phyloP scores from a whole-genome alignment of 2,797 vertebrate genomes.

The Gadopsis marmoratus region DNA sequence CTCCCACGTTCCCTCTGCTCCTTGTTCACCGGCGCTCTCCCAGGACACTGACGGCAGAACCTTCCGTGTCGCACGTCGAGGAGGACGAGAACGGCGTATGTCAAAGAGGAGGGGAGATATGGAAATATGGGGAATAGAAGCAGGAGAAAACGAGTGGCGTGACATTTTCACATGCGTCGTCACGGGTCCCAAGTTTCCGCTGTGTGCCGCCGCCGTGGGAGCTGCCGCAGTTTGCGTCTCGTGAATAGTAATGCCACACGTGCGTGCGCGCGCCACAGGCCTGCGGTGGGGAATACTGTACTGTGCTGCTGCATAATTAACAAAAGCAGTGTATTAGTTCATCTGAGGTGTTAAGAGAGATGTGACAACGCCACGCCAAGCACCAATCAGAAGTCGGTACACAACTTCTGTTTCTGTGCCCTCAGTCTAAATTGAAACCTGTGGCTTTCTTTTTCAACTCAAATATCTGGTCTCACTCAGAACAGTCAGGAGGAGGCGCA shows the following conservation, averaged over 20 bases:
- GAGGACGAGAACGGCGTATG: constrained; percentile 37
- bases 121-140: constrained; percentile 22
- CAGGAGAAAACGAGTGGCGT: constrained; percentile 58
- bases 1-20: constrained; percentile 26
- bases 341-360: constrained; percentile 50
- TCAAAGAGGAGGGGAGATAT: constrained; percentile 24
- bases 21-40: constrained; percentile 47
- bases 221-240: constrained; percentile 43
- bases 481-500: constrained; percentile 23
- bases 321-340: constrained; percentile 56
- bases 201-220: constrained; percentile 48
- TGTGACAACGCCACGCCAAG: constrained; percentile 20
- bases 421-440: constrained; percentile 56
- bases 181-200: constrained; percentile 69
- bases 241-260: constrained; percentile 68
- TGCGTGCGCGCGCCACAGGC: constrained; percentile 6
- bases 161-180: constrained; percentile 79
- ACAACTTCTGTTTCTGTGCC: not conserved
- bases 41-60: constrained; percentile 21
- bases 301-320: constrained; percentile 80
- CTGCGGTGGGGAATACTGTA: constrained; percentile 64
- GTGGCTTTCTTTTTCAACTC: constrained; percentile 37
- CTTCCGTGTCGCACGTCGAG: not conserved
- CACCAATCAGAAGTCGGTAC: constrained; percentile 45
- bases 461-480: not conserved